Evolutionary conservation across 2,113 vertebrate genomes (phyloP).

Genomic region (Rhinogobius similis): DNA sequence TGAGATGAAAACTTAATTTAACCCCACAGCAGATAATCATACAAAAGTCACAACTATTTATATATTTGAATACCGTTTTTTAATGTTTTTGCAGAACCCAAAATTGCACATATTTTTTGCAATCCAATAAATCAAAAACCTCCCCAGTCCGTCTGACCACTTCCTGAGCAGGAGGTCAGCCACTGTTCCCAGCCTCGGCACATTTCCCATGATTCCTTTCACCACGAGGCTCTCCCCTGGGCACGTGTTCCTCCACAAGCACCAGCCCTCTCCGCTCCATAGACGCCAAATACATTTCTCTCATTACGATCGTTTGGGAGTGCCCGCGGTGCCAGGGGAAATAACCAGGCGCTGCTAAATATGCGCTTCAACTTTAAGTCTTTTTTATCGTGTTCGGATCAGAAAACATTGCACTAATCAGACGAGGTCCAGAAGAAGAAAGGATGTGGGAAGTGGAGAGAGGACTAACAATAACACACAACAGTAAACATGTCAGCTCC

Average conservation of each 20-base stretch:
- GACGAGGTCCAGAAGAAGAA: slow-evolving; percentile 7
- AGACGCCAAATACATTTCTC: slow-evolving; percentile 2
- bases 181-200: slow-evolving; percentile 44
- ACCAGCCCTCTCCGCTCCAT: slow-evolving; percentile 5
- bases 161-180: slow-evolving; percentile 65
- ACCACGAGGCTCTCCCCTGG: slow-evolving; percentile 42
- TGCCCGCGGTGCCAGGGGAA: slow-evolving; percentile 8
- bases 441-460: slow-evolving; percentile 44
- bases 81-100: neutral
- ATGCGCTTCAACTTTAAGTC: slow-evolving; percentile 33
- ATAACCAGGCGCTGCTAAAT: slow-evolving; percentile 22
- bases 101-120: neutral
- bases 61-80: no score
- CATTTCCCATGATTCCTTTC: slow-evolving; percentile 70
- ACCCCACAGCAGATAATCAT: no score
- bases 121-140: neutral
- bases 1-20: no score
- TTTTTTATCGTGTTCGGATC: slow-evolving; percentile 41
- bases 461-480: slow-evolving; percentile 52
- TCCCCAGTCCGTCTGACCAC: slow-evolving; percentile 47
- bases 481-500: slow-evolving; percentile 11
- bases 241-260: slow-evolving; percentile 44
- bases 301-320: slow-evolving; percentile 7
- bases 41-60: neutral
- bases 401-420: slow-evolving; percentile 37